Evolutionary conservation across 2,797 vertebrate genomes (phyloP), one percentile per base, ranked within the genome.

Genomic region (Anableps anableps): DNA sequence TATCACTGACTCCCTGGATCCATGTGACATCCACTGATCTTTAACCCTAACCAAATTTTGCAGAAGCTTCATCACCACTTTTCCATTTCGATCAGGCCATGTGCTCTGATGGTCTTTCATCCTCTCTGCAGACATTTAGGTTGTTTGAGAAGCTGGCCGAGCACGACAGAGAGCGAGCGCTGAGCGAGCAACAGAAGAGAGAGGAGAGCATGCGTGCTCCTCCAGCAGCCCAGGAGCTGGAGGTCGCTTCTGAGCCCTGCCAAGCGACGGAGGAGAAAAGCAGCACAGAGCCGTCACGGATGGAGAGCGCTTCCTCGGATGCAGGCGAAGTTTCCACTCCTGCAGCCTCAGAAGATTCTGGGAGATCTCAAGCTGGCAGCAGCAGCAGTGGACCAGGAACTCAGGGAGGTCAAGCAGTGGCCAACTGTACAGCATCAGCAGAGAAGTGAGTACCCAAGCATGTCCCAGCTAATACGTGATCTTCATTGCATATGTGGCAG

Each of bases 91-190:
- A 26, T 45, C 60, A 23, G 41, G 10, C 23, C 31, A 29, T 74
- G 6, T 23, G 26, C 41, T 73, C 62, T 29, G 16, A 29, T n/a
- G 0, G 5, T 50, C 29, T 72, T 21, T 47, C 10, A 0, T 60
- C 77, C 7, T n/a, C n/a, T 53, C 77, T 53, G 5, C 93, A 99
- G 98, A 97, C 97, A 0, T 99, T 97, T 89, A 96, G 92, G 89
- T 84, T 92, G 76, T 99, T 98, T 75, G 98, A 99, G 86, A 95
- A 95, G 26, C 74, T 98, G 93, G 97, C 98, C 0, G 94, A 95
- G 29, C 96, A 97, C 48, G 98, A 99, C 82, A 93, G 97, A 0
- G 97, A 97, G 85, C 94, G 80, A 17, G 94, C 93, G 48, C 86
- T 94, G 85, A 96, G 79, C 43, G 95, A 96, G 73, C 87, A 95